phyloP scores from a whole-genome alignment of 2,797 vertebrate species.

The Buphagus erythrorhynchus region DNA sequence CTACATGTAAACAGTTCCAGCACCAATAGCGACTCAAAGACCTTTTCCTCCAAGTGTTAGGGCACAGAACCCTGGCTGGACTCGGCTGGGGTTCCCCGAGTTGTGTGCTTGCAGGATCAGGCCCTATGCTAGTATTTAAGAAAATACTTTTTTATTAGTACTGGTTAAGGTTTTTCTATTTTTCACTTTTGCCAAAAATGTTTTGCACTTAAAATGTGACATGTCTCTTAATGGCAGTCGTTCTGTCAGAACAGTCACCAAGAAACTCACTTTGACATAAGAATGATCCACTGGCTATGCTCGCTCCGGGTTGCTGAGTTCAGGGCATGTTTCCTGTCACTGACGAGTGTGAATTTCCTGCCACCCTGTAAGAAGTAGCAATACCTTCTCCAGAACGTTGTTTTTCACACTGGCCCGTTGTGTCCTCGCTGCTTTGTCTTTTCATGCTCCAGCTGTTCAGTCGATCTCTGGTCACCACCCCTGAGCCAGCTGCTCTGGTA shows the following conservation, averaged over 20 bases:
- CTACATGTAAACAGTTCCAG: slow-evolving; percentile 32
- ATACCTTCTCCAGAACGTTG: not conserved
- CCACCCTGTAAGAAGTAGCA: not conserved
- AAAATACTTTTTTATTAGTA: slow-evolving; percentile 79
- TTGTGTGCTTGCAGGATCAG: slow-evolving; percentile 64
- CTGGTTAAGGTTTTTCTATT: slow-evolving; percentile 87
- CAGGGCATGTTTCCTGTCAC: not conserved
- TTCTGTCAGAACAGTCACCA: not conserved
- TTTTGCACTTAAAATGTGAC: slow-evolving; percentile 80
- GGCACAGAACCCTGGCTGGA: not conserved
- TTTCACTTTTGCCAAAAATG: slow-evolving; percentile 88
- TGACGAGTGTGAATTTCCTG: not conserved
- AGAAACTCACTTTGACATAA: not conserved
- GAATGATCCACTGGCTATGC: not conserved
- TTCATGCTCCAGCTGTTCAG: not conserved
- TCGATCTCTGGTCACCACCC: not conserved
- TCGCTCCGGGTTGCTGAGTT: not conserved
- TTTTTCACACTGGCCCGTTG: not conserved
- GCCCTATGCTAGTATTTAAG: slow-evolving; percentile 36
- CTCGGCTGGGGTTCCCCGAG: not conserved
- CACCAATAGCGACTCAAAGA: slow-evolving; percentile 23
- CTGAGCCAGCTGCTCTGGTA: not conserved
- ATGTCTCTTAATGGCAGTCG: slow-evolving; percentile 66
- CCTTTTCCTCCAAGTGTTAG: slow-evolving; percentile 30
- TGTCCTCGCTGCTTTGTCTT: not conserved